A percentile compares a stretch with the other conserved stretches of the same genome.
These are phyloP conservation scores for Trissoscelio sp. DNA, from an alignment of 2,888 invertebrate genomes.

Conservation along the genomic window DNA sequence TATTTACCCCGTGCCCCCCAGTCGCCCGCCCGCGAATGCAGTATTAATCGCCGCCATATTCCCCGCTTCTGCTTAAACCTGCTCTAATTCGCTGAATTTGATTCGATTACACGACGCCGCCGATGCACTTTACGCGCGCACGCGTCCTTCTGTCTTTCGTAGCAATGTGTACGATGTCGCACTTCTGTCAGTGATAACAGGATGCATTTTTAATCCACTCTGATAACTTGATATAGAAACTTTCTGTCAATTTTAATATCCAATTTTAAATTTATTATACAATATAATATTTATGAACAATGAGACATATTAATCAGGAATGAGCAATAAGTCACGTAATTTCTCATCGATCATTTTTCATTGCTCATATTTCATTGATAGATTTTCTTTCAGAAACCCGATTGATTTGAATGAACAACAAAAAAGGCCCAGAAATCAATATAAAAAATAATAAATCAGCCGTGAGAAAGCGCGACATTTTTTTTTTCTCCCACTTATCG, in stretches of 20 bases:
- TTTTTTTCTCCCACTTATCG: constrained; percentile 17
- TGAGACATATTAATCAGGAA: no score
- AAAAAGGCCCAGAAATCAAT: constrained; percentile 25
- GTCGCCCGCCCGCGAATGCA: constrained; percentile 60
- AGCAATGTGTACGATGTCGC: constrained; percentile 6
- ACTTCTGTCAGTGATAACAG: constrained; percentile 18
- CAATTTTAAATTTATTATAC: constrained; percentile 9
- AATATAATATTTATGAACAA: no score
- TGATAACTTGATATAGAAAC: constrained; percentile 16
- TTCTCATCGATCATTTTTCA: no score
- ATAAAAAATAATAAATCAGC: constrained; percentile 37
- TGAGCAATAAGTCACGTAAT: no score
- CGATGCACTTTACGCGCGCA: constrained; percentile 55
- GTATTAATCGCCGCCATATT: constrained; percentile 66
- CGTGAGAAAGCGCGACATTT: constrained; percentile 18
- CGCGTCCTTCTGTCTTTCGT: constrained; percentile 43
- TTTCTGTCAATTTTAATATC: constrained; percentile 11
- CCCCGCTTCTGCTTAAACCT: constrained; percentile 65
- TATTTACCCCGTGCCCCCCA: constrained; percentile 54
- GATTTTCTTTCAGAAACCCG: no score
- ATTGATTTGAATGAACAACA: not conserved
- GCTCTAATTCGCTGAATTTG: constrained; percentile 68
- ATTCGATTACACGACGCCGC: constrained; percentile 63
- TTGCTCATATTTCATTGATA: no score
- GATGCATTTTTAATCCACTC: constrained; percentile 46